Base-by-base conservation (phyloP, 2,888 invertebrate species). In the Pollenia amentaria region DNA sequence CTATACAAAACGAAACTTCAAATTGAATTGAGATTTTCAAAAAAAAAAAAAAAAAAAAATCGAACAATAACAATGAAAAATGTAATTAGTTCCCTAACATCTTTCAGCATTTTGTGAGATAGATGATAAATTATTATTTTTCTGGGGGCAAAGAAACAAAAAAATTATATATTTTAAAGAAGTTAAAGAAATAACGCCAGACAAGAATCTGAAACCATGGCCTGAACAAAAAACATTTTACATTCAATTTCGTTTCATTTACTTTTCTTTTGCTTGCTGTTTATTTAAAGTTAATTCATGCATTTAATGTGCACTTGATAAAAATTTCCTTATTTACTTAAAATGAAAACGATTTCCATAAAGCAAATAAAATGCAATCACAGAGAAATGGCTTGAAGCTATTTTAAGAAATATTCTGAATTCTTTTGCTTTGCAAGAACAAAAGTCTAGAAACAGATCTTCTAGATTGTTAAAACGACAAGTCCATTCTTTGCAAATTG, bases 291-390 rank as follows among this genome's bases (percentile, higher is more conserved):
- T 78, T 79, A 67, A 73, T 67, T 79, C 84, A 79, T 84, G 60
- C 67, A 84, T 73, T 84, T 79, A 84, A 79, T 79, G 65, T 84
- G 75, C 84, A 84, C 62, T 84, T 75, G 51, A 64, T 69, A 73
- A 67, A 67, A 40, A 21, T 46, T 8, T 81, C 48, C 40, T 57
- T 81, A 65, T 81, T 67, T 84, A 67, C 60, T 72, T 81, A 51
- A 65, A 67, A 46, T 64, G 53, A 80, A 80, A 80, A 72, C 53
- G 44, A 64, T 72, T 72, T 65, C 64, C 40, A 57, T 65, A 75
- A 81, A 81, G 48, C 51, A 60, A 73, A 67, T 48, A 60, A 57
- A 67, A 72, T 55, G 18, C 40, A 55, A 11, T 72, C 53, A n/a
- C 29, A 38, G 53, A 72, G 38, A 64, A 80, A 72, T 80, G 64